These are phyloP conservation scores for Apotomis capreana DNA, from an alignment of 2,888 invertebrate species.

Conservation along the genomic window DNA sequence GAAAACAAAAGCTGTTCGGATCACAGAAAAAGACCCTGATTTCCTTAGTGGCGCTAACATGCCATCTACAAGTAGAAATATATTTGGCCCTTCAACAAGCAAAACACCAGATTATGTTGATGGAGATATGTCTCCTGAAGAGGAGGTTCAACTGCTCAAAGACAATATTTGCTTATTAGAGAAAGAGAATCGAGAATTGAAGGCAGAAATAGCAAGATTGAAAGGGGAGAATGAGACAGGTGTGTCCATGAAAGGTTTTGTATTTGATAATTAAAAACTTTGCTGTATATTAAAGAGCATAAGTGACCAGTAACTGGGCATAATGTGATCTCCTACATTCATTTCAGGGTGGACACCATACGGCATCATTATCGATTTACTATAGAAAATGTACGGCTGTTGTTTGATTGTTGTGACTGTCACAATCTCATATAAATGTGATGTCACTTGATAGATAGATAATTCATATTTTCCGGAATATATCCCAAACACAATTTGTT, in stretches of 20 bases:
- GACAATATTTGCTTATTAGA: conserved; percentile 58
- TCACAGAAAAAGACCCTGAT: conserved; percentile 49
- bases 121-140: conserved; percentile 30
- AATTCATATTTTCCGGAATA: too few species aligned
- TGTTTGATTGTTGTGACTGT: too few species aligned
- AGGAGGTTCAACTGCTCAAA: conserved; percentile 57
- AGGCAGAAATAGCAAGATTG: conserved; percentile 60
- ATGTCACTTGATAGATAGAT: too few species aligned
- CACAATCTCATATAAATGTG: too few species aligned
- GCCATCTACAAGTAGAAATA: conserved; percentile 31
- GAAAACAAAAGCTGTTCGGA: conserved; percentile 43
- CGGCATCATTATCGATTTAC: too few species aligned
- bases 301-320: too few species aligned
- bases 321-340: too few species aligned
- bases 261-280: neutral
- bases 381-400: too few species aligned
- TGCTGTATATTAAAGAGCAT: neutral
- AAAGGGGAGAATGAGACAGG: conserved; percentile 48
- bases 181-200: conserved; percentile 63
- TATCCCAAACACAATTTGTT: too few species aligned
- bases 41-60: conserved; percentile 49
- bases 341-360: too few species aligned
- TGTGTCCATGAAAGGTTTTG: conserved; percentile 45
- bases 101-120: neutral
- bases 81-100: conserved; percentile 4